phyloP scores from a whole-genome alignment of 1,140 invertebrate species.

The Globodera rostochiensis region DNA sequence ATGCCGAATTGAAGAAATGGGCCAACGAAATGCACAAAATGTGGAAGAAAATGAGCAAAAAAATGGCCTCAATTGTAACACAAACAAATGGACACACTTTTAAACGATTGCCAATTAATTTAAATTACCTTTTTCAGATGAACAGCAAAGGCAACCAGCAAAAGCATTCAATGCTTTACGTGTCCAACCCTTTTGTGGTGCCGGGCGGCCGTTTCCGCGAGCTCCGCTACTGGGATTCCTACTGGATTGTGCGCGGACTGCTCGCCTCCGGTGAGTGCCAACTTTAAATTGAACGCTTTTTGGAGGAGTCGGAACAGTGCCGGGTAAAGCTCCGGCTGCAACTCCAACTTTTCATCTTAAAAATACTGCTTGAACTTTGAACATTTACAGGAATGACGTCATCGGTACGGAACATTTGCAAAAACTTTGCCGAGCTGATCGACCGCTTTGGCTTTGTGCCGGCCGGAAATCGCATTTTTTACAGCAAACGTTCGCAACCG shows the following conservation, averaged over 20 bases:
- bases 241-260: constrained; percentile 84
- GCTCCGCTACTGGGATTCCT: too few species aligned
- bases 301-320: too few species aligned
- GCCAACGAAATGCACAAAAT: constrained; percentile 1
- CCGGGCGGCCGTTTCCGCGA: constrained; percentile 75
- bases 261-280: background rate
- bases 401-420: constrained; percentile 8
- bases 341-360: too few species aligned
- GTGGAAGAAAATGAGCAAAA: constrained; percentile 15
- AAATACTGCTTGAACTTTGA: too few species aligned
- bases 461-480: constrained; percentile 18
- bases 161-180: constrained; percentile 78
- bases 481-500: constrained; percentile 72
- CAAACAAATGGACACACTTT: background rate
- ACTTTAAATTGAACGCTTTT: too few species aligned
- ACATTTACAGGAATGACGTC: background rate
- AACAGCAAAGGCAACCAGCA: constrained; percentile 70
- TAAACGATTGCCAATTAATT: background rate
- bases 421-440: constrained; percentile 18
- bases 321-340: too few species aligned
- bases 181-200: constrained; percentile 85
- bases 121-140: background rate
- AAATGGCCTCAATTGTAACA: background rate
- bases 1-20: background rate
- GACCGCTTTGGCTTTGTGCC: constrained; percentile 9